These are phyloP conservation scores for Archilochus colubris DNA, from an alignment of 2,113 vertebrate species.

Conservation along the genomic window DNA sequence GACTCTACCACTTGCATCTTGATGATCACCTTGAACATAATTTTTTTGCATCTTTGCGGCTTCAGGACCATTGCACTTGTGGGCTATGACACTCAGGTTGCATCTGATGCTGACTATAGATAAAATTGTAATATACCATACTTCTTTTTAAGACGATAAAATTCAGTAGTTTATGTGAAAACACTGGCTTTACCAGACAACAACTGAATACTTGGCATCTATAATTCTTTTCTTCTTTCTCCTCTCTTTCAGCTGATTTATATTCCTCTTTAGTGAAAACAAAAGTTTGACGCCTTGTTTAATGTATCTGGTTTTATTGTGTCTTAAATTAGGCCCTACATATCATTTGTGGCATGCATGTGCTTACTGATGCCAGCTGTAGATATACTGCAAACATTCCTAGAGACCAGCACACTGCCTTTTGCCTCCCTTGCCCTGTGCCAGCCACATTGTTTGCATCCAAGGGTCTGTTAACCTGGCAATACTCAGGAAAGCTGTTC, in stretches of 20 bases:
- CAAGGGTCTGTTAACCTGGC: not conserved
- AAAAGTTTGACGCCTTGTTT: not conserved
- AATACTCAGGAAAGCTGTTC: not conserved
- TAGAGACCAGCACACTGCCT: not conserved
- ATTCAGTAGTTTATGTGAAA: not conserved
- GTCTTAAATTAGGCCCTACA: not conserved
- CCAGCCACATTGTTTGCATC: not conserved
- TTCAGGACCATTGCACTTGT: not conserved
- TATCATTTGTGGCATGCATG: not conserved
- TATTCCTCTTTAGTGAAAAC: not conserved
- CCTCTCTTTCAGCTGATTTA: not conserved
- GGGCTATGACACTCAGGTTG: accelerated
- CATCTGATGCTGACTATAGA: not conserved
- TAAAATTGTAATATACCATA: not conserved
- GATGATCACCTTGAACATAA: not conserved
- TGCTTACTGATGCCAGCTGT: not conserved
- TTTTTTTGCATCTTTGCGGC: not conserved
- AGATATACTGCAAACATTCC: not conserved
- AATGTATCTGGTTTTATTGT: not conserved
- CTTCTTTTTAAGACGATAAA: not conserved
- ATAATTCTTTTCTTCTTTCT: not conserved
- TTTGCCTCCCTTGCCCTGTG: not conserved
- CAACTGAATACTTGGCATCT: not conserved
- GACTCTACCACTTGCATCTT: not conserved
- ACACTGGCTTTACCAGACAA: not conserved